These are phyloP conservation scores for Zygaena filipendulae DNA, from an alignment of 2,888 invertebrate genomes.

Conservation along the genomic window DNA sequence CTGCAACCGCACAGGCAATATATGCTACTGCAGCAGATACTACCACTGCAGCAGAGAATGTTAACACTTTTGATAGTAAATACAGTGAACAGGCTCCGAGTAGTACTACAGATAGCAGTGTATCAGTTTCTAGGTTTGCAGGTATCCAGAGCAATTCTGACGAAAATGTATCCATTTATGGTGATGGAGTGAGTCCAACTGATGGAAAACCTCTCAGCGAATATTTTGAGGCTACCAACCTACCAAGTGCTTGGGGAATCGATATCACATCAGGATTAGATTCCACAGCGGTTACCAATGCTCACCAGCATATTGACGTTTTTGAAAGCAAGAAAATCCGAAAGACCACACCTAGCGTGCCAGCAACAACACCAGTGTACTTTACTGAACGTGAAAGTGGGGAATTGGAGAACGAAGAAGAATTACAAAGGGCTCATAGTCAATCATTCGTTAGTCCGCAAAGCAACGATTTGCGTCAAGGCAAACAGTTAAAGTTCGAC, in stretches of 20 bases:
- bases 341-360: slow-evolving; percentile 29
- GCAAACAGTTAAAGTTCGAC: slow-evolving; percentile 43
- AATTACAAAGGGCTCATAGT: slow-evolving; percentile 75
- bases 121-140: slow-evolving; percentile 38
- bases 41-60: slow-evolving; percentile 44
- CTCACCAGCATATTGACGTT: slow-evolving; percentile 30
- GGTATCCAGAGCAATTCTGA: slow-evolving; percentile 55
- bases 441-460: slow-evolving; percentile 74
- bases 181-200: slow-evolving; percentile 44
- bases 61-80: slow-evolving; percentile 30
- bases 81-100: slow-evolving; percentile 23
- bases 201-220: slow-evolving; percentile 57
- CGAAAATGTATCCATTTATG: slow-evolving; percentile 47
- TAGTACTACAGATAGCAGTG: slow-evolving; percentile 36
- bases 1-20: slow-evolving; percentile 19
- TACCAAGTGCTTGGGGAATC: slow-evolving; percentile 55
- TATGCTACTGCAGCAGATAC: slow-evolving; percentile 32
- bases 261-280: slow-evolving; percentile 26
- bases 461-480: slow-evolving; percentile 50
- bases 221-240: slow-evolving; percentile 49
- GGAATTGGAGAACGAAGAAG: slow-evolving; percentile 69
- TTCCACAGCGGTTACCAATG: slow-evolving; percentile 33
- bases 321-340: slow-evolving; percentile 54
- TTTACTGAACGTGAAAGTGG: slow-evolving; percentile 48
- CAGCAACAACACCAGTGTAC: slow-evolving; percentile 41